Percentiles rank a stretch among this genome's conserved stretches.
Evolutionary conservation across 2,113 vertebrate species (phyloP).

Genomic region (Agelaius phoeniceus): DNA sequence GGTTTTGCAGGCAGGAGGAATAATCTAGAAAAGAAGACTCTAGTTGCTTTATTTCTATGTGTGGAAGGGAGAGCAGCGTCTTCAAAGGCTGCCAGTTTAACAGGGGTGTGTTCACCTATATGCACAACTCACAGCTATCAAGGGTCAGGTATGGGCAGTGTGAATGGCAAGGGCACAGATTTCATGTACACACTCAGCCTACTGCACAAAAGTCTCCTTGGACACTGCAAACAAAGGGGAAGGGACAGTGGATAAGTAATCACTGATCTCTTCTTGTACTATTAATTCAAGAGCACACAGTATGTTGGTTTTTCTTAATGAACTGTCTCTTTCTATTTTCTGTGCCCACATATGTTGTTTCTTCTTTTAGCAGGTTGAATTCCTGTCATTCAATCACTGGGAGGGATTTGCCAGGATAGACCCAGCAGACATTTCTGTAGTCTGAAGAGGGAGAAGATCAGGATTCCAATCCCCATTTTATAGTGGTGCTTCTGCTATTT

Average conservation of each 20-base stretch:
- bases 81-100: not conserved
- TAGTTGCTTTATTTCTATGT: not conserved
- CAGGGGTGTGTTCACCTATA: not conserved
- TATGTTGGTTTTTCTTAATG: not conserved
- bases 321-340: not conserved
- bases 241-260: not conserved
- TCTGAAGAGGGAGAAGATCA: not conserved
- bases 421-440: not conserved
- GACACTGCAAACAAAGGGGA: not conserved
- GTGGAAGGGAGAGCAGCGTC: not conserved
- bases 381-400: not conserved
- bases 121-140: not conserved
- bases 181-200: not conserved
- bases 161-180: not conserved
- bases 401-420: not conserved
- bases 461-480: not conserved
- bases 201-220: not conserved
- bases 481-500: not conserved
- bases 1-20: not conserved
- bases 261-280: not conserved
- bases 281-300: not conserved
- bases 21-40: not conserved
- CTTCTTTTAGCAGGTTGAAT: not conserved
- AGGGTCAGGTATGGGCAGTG: not conserved
- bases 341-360: not conserved